Evolutionary conservation across 1,140 invertebrate species (phyloP).

Genomic region (Drosophila bocqueti): DNA sequence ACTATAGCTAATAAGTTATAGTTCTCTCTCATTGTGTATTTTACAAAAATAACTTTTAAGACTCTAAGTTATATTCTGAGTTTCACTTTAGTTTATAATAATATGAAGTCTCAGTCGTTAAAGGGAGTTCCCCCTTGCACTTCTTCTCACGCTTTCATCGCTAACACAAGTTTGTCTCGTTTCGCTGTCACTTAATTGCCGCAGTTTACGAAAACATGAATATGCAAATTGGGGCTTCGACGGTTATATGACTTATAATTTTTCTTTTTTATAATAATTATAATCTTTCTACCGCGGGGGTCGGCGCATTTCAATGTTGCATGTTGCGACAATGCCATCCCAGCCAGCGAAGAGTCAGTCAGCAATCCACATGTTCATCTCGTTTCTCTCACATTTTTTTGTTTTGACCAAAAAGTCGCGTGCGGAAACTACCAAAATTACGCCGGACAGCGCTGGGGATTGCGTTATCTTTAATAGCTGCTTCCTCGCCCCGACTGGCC

Average conservation of each 20-base stretch:
- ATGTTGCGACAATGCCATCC: slow-evolving; percentile 52
- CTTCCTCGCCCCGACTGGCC: slow-evolving; percentile 17
- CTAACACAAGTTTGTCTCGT: slow-evolving; percentile 8
- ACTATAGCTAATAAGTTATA: fast-evolving
- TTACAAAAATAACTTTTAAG: neutral
- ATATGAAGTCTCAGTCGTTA: too few species aligned
- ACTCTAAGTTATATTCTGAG: neutral
- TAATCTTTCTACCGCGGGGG: slow-evolving; percentile 30
- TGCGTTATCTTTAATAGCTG: slow-evolving; percentile 54
- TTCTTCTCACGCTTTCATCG: slow-evolving; percentile 33
- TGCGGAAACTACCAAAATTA: slow-evolving; percentile 67
- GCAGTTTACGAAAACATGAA: slow-evolving; percentile 56
- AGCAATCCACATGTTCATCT: slow-evolving; percentile 13
- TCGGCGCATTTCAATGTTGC: slow-evolving; percentile 46
- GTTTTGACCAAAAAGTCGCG: slow-evolving; percentile 48
- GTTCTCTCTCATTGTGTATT: neutral
- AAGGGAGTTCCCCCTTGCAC: neutral
- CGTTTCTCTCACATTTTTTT: neutral
- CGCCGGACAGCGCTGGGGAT: slow-evolving; percentile 21
- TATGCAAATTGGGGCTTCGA: slow-evolving; percentile 35
- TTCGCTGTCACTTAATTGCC: slow-evolving; percentile 40
- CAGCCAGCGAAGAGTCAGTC: slow-evolving; percentile 4
- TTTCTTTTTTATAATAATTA: slow-evolving; percentile 10
- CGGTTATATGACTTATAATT: slow-evolving; percentile 38
- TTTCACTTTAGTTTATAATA: neutral